Evolutionary conservation across 2,888 invertebrate genomes (phyloP).

Genomic region (Physocephala rufipes): DNA sequence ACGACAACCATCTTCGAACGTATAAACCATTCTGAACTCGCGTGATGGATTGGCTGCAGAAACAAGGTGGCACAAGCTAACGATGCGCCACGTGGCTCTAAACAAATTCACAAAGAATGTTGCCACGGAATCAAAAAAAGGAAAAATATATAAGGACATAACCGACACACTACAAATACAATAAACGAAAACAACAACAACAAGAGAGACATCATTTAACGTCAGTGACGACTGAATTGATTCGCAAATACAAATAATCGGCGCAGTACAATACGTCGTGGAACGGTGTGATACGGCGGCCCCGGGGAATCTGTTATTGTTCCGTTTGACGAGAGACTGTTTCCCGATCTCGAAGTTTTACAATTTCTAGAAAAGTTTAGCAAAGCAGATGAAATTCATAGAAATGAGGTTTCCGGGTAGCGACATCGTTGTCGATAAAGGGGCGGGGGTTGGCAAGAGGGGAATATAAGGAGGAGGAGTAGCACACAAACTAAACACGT

Average conservation of each 20-base stretch:
- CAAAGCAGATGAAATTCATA: too few species aligned
- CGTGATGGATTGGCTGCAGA: constrained; percentile 61
- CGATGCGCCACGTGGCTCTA: constrained; percentile 50
- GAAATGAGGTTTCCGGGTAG: too few species aligned
- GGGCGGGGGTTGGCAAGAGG: too few species aligned
- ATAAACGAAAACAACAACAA: constrained; percentile 12
- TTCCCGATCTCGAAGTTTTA: too few species aligned
- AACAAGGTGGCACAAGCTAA: constrained; percentile 54
- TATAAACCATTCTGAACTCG: not conserved
- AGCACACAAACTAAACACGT: constrained; percentile 40
- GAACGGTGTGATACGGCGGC: not conserved
- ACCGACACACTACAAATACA: not conserved
- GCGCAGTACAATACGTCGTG: not conserved
- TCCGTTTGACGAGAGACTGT: constrained; percentile 49
- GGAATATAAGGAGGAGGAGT: not conserved
- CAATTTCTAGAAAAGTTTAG: too few species aligned
- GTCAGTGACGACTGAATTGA: constrained; percentile 54
- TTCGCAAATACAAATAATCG: constrained; percentile 45
- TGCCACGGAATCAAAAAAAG: constrained; percentile 20
- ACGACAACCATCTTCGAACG: not conserved
- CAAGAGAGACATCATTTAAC: constrained; percentile 52
- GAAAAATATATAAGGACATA: too few species aligned
- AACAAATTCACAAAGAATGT: constrained; percentile 46
- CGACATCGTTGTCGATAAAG: too few species aligned
- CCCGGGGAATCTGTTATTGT: constrained; percentile 28